phyloP scores from a whole-genome alignment of 2,797 vertebrate genomes.

The Bufotes viridis region DNA sequence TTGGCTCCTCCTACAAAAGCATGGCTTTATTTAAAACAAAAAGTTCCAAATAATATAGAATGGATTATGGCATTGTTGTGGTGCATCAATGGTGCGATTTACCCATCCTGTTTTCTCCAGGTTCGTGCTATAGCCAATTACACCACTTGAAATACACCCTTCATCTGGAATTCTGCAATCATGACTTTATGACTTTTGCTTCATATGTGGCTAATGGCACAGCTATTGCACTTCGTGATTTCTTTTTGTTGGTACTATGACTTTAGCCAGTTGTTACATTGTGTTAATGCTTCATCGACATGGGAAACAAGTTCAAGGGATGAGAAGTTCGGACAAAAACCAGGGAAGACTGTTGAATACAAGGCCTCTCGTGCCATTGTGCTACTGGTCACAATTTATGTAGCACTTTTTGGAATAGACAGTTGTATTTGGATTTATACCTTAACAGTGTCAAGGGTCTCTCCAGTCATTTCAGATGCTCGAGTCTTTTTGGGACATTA shows the following conservation, averaged over 20 bases:
- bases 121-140: conserved; percentile 49
- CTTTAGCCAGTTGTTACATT: conserved; percentile 52
- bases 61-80: conserved; percentile 43
- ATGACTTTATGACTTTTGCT: conserved; percentile 38
- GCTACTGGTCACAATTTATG: conserved; percentile 51
- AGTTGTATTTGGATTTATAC: conserved; percentile 58
- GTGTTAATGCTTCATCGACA: conserved; percentile 44
- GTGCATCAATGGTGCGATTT: conserved; percentile 50
- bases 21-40: conserved; percentile 54
- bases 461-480: conserved; percentile 53
- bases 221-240: conserved; percentile 50
- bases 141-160: conserved; percentile 52
- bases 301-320: conserved; percentile 51
- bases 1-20: conserved; percentile 48
- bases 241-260: conserved; percentile 56
- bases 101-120: conserved; percentile 49
- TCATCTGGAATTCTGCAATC: conserved; percentile 57
- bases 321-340: conserved; percentile 50
- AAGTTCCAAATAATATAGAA: conserved; percentile 36
- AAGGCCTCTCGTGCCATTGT: conserved; percentile 51
- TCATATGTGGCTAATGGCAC: conserved; percentile 55
- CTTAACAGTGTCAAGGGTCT: conserved; percentile 40
- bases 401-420: conserved; percentile 52
- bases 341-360: conserved; percentile 43
- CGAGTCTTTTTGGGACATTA: conserved; percentile 57